phyloP scores from a whole-genome alignment of 2,888 invertebrate genomes.

The Notocelia uddmanniana region DNA sequence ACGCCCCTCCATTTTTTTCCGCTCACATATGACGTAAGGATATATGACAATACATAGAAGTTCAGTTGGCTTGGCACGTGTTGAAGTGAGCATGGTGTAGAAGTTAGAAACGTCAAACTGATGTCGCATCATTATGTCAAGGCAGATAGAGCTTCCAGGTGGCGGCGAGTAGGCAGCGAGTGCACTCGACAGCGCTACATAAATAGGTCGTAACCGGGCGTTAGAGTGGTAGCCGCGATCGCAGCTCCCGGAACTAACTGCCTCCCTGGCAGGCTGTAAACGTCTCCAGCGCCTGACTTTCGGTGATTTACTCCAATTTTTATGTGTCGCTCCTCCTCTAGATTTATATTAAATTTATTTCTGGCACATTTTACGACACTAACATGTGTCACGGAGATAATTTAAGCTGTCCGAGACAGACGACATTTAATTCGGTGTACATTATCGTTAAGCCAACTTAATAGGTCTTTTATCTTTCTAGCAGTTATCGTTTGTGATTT shows the following conservation, averaged over 20 bases:
- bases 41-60: too few relatives aligned
- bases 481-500: neutral
- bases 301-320: slow-evolving; percentile 83
- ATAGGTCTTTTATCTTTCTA: neutral
- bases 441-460: slow-evolving; percentile 14
- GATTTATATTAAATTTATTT: slow-evolving; percentile 73
- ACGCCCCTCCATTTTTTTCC: too few relatives aligned
- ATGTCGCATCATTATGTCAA: neutral
- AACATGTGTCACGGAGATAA: slow-evolving; percentile 74
- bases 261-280: slow-evolving; percentile 80
- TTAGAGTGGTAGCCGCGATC: slow-evolving; percentile 69
- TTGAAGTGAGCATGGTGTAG: neutral
- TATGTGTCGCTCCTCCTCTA: slow-evolving; percentile 80
- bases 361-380: slow-evolving; percentile 77
- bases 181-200: slow-evolving; percentile 49
- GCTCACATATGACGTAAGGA: too few relatives aligned
- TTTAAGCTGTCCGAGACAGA: slow-evolving; percentile 63
- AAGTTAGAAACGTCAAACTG: neutral
- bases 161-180: slow-evolving; percentile 31
- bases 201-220: slow-evolving; percentile 73
- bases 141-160: slow-evolving; percentile 7
- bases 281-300: slow-evolving; percentile 83
- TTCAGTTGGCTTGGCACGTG: too few relatives aligned
- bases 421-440: slow-evolving; percentile 50
- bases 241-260: slow-evolving; percentile 72